Evolutionary conservation across 2,113 vertebrate species (phyloP).

Genomic region (Tamias sibiricus): DNA sequence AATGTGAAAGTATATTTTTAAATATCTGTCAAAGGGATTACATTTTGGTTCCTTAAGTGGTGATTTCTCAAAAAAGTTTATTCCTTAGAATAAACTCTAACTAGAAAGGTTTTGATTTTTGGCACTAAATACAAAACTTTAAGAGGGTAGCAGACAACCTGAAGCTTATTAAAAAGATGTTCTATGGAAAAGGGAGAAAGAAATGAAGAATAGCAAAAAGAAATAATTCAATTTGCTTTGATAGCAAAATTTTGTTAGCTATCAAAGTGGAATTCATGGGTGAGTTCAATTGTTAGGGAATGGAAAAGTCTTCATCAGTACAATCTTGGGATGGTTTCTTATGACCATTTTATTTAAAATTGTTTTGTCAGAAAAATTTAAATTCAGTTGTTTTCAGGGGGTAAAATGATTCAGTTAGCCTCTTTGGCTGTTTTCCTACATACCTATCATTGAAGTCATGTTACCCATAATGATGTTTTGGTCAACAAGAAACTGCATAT

Average conservation of each 20-base stretch:
- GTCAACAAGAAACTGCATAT: fast-evolving
- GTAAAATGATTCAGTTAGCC: background rate
- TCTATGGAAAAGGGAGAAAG: background rate
- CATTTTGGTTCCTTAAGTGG: background rate
- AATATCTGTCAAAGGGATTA: background rate
- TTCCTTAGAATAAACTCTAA: background rate
- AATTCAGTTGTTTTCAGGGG: background rate
- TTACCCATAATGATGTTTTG: background rate
- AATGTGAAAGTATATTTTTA: background rate
- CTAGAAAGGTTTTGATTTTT: background rate
- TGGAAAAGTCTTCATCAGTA: background rate
- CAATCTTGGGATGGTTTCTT: background rate
- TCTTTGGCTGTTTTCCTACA: background rate
- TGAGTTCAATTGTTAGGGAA: background rate
- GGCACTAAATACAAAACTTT: background rate
- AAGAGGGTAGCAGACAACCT: background rate
- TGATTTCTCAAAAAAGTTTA: background rate
- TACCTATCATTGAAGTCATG: background rate
- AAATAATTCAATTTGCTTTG: background rate
- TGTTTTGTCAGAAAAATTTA: background rate
- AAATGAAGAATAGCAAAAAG: background rate
- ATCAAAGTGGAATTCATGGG: background rate
- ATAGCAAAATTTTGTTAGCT: background rate
- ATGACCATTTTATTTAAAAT: background rate
- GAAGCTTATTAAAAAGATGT: background rate